A percentile compares a stretch with the other conserved stretches of the same genome.
Evolutionary conservation across 1,140 invertebrate species (phyloP).

Genomic region (Portunus trituberculatus): DNA sequence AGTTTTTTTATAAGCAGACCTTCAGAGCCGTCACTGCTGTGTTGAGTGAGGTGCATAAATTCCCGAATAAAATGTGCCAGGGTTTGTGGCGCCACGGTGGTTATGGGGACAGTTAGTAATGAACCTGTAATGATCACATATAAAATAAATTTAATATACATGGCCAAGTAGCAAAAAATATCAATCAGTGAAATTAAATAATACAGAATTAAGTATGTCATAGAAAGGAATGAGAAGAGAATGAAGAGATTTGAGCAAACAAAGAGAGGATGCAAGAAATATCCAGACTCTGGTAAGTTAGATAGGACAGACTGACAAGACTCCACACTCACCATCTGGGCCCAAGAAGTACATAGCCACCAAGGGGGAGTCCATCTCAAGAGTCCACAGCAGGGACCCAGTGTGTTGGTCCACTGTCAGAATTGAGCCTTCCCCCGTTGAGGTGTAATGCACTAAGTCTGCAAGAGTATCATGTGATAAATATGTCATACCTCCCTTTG

Average conservation of each 20-base stretch:
- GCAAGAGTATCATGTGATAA: slow-evolving; percentile 53
- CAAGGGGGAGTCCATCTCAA: slow-evolving; percentile 92
- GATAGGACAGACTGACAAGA: not conserved
- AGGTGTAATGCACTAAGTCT: slow-evolving; percentile 76
- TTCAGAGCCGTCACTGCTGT: slow-evolving; percentile 52
- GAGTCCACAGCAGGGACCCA: slow-evolving; percentile 73
- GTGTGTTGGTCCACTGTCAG: slow-evolving; percentile 75
- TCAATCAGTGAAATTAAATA: not conserved
- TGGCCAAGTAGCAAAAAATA: not conserved
- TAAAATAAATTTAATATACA: not conserved
- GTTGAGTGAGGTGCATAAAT: slow-evolving; percentile 59
- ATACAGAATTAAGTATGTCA: not conserved
- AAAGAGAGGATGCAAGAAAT: no score
- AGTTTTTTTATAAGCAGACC: slow-evolving; percentile 66
- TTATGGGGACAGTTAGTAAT: slow-evolving; percentile 73
- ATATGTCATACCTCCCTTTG: not conserved
- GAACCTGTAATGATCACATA: slow-evolving; percentile 63
- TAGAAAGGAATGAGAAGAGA: not conserved
- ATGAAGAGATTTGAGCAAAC: no score
- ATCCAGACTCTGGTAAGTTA: no score
- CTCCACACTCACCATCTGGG: slow-evolving; percentile 80
- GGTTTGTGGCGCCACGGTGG: slow-evolving; percentile 74
- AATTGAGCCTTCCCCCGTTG: slow-evolving; percentile 74
- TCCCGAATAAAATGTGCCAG: slow-evolving; percentile 70
- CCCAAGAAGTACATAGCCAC: slow-evolving; percentile 93